phyloP scores from a whole-genome alignment of 2,113 vertebrate species.

The Varanus salvator region DNA sequence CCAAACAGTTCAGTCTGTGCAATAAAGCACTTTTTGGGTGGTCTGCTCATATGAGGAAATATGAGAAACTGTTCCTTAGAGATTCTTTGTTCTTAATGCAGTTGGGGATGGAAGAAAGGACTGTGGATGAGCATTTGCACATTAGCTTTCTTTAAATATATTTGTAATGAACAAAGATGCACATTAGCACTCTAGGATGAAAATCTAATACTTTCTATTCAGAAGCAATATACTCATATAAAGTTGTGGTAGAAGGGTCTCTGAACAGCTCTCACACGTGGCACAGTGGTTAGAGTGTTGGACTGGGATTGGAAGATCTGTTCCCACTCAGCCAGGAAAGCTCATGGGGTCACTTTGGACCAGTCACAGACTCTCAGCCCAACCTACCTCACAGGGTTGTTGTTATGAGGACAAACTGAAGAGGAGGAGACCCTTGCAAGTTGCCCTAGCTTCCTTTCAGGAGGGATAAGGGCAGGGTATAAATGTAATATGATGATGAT shows the following conservation, averaged over 20 bases:
- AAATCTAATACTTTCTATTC: background rate
- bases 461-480: too few relatives aligned
- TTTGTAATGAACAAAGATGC: too few relatives aligned
- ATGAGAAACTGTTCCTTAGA: background rate
- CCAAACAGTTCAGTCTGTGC: background rate
- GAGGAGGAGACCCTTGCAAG: too few relatives aligned
- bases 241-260: background rate
- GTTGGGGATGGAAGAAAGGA: background rate
- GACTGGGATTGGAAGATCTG: too few relatives aligned
- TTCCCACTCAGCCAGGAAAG: too few relatives aligned
- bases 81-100: background rate
- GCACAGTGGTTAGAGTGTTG: too few relatives aligned
- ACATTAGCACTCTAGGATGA: background rate
- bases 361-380: too few relatives aligned
- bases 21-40: conserved; percentile 27
- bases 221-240: background rate
- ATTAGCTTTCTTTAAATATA: background rate
- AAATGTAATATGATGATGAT: too few relatives aligned
- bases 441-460: too few relatives aligned
- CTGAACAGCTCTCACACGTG: background rate
- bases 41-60: conserved; percentile 4
- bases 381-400: too few relatives aligned
- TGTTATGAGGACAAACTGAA: too few relatives aligned
- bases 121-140: background rate
- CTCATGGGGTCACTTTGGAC: too few relatives aligned